Evolutionary conservation across 1,140 invertebrate genomes (phyloP).

Genomic region (Platorchestia sp.): DNA sequence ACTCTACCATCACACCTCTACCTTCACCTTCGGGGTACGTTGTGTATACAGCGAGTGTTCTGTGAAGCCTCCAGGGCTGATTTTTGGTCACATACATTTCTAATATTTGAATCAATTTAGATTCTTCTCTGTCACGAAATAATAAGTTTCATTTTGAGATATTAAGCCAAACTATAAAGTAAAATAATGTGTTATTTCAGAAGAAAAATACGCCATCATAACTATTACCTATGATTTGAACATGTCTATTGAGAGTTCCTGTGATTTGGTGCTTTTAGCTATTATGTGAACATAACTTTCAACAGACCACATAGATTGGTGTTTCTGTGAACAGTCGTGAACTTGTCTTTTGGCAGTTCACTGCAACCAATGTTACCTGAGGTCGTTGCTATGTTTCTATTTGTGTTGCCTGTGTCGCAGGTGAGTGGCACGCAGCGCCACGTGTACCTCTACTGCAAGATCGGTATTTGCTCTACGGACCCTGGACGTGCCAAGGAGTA

Average conservation of each 20-base stretch:
- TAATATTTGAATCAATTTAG: background rate
- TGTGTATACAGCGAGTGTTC: background rate
- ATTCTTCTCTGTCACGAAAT: background rate
- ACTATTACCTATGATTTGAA: too few relatives aligned
- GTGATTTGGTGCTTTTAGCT: too few relatives aligned
- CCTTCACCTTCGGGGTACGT: conserved; percentile 32
- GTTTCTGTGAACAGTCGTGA: background rate
- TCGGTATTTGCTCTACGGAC: conserved; percentile 22
- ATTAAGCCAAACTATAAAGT: background rate
- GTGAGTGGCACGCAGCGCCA: background rate
- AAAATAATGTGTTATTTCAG: background rate
- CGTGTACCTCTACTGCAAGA: background rate
- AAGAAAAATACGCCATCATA: background rate
- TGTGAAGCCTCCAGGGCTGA: background rate
- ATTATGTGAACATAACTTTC: too few relatives aligned
- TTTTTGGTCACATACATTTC: background rate
- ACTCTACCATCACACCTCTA: background rate
- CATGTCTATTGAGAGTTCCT: too few relatives aligned
- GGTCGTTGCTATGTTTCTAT: background rate
- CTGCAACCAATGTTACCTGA: background rate
- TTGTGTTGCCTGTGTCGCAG: background rate
- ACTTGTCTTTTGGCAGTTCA: background rate
- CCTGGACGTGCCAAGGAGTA: conserved; percentile 7
- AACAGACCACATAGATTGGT: too few relatives aligned
- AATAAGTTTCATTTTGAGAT: background rate